Evolutionary conservation across 2,888 invertebrate genomes (phyloP), one percentile per base, ranked within the genome.

Genomic region (Epinotia brunnichana): DNA sequence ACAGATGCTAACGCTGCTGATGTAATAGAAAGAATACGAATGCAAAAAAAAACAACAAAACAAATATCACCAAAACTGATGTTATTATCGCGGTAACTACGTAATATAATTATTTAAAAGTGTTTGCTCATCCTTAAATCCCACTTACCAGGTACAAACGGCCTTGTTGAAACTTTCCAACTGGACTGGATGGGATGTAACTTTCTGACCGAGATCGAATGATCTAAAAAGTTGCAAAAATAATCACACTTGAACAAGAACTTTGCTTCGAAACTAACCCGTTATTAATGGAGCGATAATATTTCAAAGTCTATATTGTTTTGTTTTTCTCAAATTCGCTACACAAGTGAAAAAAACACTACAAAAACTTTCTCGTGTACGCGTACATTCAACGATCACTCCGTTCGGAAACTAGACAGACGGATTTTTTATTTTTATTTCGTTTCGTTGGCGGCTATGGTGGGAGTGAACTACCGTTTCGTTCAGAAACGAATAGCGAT

Each of bases 121-220:
- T 63, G 44, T 24, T 24, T 66, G 41, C 54, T 71, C 60, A 71
- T 71, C 71, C 71, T 71, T 80, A 80, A 82, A 77, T 77, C 74
- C 74, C 64, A 72, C 77, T 84, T 84, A 87, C 88, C 87, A 87
- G 35, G 83, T 81, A 77, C 71, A 75, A 41, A 76, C 83, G 87
- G 82, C 87, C 88, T 89, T 87, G 85, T 85, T 82, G 78, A 80
- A 83, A 87, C 85, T 85, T 86, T 85, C 83, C 78, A 83, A 75
- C 79, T 76, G 79, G 81, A 81, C 79, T 76, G 78, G 81, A 81
- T 73, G 68, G 72, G 67, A 68, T 73, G 72, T 68, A 73, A 68
- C 72, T 73, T 73, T 73, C 72, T 68, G 72, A 73, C 68, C 72
- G 72, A 68, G 62, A 51, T 73, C 66, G 57, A 68, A 48, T 21